Conservation (phyloP, 2,113 vertebrate genomes). For the Aptenodytes patagonicus region DNA sequence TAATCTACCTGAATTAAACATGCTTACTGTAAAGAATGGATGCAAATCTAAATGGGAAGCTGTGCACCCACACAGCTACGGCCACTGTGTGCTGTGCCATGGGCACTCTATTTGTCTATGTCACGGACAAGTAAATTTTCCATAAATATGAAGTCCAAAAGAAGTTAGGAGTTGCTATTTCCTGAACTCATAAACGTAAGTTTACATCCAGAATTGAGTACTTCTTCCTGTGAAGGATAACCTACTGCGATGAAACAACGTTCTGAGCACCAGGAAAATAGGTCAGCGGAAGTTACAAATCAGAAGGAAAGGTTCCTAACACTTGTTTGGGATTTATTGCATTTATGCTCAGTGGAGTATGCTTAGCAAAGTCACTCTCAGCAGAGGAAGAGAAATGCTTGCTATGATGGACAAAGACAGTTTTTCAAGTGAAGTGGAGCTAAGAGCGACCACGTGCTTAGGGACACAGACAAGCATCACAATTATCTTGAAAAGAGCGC, state of each 20-base stretch:
- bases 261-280: neutral
- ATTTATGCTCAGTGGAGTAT: neutral
- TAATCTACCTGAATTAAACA: neutral
- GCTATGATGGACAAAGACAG: neutral
- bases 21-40: neutral
- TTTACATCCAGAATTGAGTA: neutral
- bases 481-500: neutral
- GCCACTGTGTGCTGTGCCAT: neutral
- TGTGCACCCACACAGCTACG: neutral
- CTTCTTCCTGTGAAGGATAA: neutral
- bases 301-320: neutral
- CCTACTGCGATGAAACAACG: rapidly evolving
- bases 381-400: neutral
- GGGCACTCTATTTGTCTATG: neutral
- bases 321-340: neutral
- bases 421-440: neutral
- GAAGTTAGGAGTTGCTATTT: neutral
- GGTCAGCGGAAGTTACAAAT: neutral
- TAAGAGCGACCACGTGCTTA: neutral
- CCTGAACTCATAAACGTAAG: neutral
- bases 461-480: neutral
- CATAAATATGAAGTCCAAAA: neutral
- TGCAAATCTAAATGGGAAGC: neutral
- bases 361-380: neutral
- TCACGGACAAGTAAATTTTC: neutral